Percentiles rank a stretch among this genome's conserved stretches.
Conservation (phyloP, 35 echinoderm and acorn worm genomes). For the Chiridota heheva region DNA sequence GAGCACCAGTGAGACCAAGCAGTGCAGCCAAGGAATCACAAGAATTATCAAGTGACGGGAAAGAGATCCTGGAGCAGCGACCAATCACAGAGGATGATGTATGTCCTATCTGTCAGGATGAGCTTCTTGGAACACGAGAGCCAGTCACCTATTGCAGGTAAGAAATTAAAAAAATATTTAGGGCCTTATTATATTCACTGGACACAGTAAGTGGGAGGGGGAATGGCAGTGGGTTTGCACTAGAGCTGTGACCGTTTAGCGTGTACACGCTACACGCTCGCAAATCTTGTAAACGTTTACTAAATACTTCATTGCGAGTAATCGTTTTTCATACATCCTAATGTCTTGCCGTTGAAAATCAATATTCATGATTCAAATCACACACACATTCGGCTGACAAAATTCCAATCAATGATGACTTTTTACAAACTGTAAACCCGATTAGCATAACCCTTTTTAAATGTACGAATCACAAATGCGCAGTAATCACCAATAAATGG, state of each 20-base stretch:
- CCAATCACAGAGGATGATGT: conserved; percentile 90
- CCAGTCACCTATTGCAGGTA: conserved; percentile 98
- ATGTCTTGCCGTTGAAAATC: no score
- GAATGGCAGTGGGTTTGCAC: not conserved
- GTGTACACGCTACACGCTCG: no score
- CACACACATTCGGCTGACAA: no score
- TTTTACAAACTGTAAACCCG: no score
- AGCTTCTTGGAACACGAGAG: conserved; percentile 75
- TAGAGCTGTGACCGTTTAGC: no score
- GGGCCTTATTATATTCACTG: not conserved
- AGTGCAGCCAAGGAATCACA: not conserved
- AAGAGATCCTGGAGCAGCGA: conserved; percentile 69
- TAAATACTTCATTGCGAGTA: no score
- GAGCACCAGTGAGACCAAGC: conserved; percentile 2
- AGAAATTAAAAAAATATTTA: not conserved
- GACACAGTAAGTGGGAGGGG: not conserved
- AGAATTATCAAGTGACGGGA: conserved; percentile 11
- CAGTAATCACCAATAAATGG: no score
- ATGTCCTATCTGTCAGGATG: conserved; percentile 96
- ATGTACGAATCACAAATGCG: no score
- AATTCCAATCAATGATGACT: no score
- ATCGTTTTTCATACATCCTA: no score
- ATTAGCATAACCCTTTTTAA: no score
- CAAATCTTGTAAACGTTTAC: not conserved
- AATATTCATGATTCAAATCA: no score